Base-by-base conservation (phyloP, 92 coral and sea anemone genomes). In the Anthopleura xanthogrammica region DNA sequence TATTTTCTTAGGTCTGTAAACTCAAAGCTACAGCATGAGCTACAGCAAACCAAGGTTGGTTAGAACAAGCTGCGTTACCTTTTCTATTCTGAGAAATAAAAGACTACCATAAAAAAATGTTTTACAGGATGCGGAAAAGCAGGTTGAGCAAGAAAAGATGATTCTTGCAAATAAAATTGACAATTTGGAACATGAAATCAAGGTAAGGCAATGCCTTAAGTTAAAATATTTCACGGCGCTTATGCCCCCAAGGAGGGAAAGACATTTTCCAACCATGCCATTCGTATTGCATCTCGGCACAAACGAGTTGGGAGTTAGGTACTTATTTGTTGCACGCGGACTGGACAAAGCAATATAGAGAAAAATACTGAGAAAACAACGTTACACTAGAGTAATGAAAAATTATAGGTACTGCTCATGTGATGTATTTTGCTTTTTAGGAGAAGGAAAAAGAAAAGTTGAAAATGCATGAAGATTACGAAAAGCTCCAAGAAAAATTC, bases 381-480 rank as follows among this genome's bases (percentile, higher is more conserved):
- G 0, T 29, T 29, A 29, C 36, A 29, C 36, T 29, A 29, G 36
- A 29, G 36, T 29, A 29, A 29, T 29, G 36, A 29, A 29, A 29
- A 29, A 29, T 29, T 29, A 29, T 29, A 1, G 36, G 36, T 19
- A 14, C 20, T 83, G 39, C 9, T 41, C 43, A 19, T 2, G 19
- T 29, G 46, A 17, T 13, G 23, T 16, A 3, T 16, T 40, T 41
- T 50, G 3, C 70, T 17, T 60, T 75, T 50, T 42, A 85, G 85
- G 93, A 84, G 46, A 76, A 89, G 23, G 57, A 85, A 5, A 66
- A 72, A 76, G 80, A 81, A 48, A 41, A 77, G 19, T 40, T 77
- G 36, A 80, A 80, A 60, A 80, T 65, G n/a, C 89, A 85, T 13
- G 89, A 88, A 79, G 89, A 87, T 14, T 55, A 79, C 46, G 78